A percentile compares a stretch with the other conserved stretches of the same genome.
These are phyloP conservation scores for Labia minor DNA, from an alignment of 2,888 invertebrate genomes.

Conservation along the genomic window DNA sequence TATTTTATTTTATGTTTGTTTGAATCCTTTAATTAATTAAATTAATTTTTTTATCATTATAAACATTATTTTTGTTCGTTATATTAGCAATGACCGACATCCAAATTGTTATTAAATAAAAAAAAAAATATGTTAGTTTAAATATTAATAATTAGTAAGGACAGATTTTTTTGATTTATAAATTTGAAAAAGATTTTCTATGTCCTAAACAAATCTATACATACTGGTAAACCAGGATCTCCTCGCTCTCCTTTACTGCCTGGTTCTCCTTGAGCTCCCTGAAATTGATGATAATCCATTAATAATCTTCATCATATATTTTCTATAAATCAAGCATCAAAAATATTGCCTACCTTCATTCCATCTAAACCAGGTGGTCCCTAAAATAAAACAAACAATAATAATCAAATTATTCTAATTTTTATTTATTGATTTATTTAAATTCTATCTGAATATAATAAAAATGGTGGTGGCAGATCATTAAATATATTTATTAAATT, in stretches of 20 bases:
- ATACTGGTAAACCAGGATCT: slow-evolving; percentile 85
- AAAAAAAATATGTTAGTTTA: no score
- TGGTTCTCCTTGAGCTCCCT: slow-evolving; percentile 88
- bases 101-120: no score
- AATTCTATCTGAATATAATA: slow-evolving; percentile 22
- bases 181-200: no score
- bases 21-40: no score
- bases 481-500: not conserved
- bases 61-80: no score
- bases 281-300: slow-evolving; percentile 28
- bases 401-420: slow-evolving; percentile 22
- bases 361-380: slow-evolving; percentile 89
- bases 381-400: slow-evolving; percentile 42
- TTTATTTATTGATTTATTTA: slow-evolving; percentile 19
- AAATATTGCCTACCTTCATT: slow-evolving; percentile 71
- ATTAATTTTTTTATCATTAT: no score
- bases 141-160: no score
- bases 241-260: slow-evolving; percentile 87
- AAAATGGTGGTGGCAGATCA: slow-evolving; percentile 20
- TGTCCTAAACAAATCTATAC: slow-evolving; percentile 34
- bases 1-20: no score
- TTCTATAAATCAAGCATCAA: slow-evolving; percentile 20
- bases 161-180: no score
- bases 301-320: not conserved
- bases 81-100: no score